A percentile compares a stretch with the other conserved stretches of the same genome.
These are phyloP conservation scores for Gibbula magus DNA, from an alignment of 2,888 invertebrate genomes.

Conservation along the genomic window DNA sequence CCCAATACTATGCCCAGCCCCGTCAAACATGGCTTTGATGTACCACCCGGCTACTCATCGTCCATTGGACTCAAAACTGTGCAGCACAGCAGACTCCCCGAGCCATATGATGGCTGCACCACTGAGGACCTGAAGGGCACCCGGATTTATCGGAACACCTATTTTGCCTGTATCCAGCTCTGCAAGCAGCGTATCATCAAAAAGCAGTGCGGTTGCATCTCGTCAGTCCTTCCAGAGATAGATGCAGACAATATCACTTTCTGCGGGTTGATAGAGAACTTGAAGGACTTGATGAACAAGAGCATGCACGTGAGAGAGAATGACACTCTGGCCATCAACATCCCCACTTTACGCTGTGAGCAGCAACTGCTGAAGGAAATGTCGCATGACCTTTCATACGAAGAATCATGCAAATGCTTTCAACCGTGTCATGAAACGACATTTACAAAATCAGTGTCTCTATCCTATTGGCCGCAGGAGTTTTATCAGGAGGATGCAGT, in stretches of 20 bases:
- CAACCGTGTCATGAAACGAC: conserved; percentile 66
- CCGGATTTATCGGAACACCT: conserved; percentile 59
- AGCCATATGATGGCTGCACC: conserved; percentile 70
- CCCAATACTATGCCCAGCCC: conserved; percentile 71
- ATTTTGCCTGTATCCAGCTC: conserved; percentile 67
- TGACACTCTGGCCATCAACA: conserved; percentile 39
- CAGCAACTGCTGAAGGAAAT: conserved; percentile 54
- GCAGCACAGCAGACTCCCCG: conserved; percentile 55
- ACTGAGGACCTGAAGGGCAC: conserved; percentile 44
- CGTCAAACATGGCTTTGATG: conserved; percentile 70
- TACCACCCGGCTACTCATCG: conserved; percentile 71
- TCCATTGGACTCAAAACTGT: conserved; percentile 67
- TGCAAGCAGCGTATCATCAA: conserved; percentile 68
- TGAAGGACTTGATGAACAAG: conserved; percentile 43
- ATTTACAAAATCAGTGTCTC: conserved; percentile 66
- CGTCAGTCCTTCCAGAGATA: conserved; percentile 61
- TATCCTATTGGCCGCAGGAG: conserved; percentile 69
- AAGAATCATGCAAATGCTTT: conserved; percentile 59
- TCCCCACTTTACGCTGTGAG: conserved; percentile 57
- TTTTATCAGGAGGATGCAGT: conserved; percentile 65
- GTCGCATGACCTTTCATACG: conserved; percentile 65
- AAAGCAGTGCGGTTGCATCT: conserved; percentile 63
- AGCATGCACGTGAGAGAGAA: conserved; percentile 29
- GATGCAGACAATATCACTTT: conserved; percentile 51
- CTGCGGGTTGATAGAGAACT: conserved; percentile 64